Base-by-base conservation (phyloP, 2,113 vertebrate genomes). In the Neolamprologus ventralis region DNA sequence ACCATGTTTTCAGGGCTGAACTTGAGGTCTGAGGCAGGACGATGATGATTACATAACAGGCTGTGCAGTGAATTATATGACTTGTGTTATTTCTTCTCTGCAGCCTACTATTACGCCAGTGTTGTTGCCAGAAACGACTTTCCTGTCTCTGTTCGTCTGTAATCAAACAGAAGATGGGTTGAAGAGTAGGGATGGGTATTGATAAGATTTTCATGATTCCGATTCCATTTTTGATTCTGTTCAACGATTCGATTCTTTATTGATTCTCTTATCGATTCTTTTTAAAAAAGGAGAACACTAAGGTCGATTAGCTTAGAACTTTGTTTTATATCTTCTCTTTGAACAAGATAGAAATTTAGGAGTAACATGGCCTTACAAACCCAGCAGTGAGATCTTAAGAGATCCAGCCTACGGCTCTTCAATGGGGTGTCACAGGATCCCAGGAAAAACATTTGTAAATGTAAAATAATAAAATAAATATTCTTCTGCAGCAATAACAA, bases 1-100 rank as follows among this genome's bases (percentile, higher is more conserved):
- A 13, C 87, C 14, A 7, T 65, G 83, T 87, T 83, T 82, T 87
- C 78, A 85, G 21, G 17, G 65, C 49, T 82, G 82, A 85, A 58
- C 73, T 80, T 54, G 79, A 91, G 87, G 88, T 87, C 60, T 4
- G 80, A 3, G 26, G 51, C 33, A 68, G 68, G 81, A 90, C 11
- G 88, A 81, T 40, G 79, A 80, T 54, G 80, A 87, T 91, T 92
- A 71, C 88, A 21, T 91, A 93, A 95, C 68, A 31, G 71, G 47
- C 49, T 79, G 71, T 26, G 35, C 45, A 16, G 19, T 31, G 60
- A 81, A 75, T 87, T 79, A 35, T 53, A 11, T 13, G 45, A 37
- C 79, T 53, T 80, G 68, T 88, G 85, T 54, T 85, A 49, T 68
- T 87, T 80, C 23, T 40, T 80, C 51, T 40, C 63, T 83, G 80